Evolutionary conservation across 2,113 vertebrate genomes (phyloP).

Genomic region (Dicerorhinus sumatrensis): DNA sequence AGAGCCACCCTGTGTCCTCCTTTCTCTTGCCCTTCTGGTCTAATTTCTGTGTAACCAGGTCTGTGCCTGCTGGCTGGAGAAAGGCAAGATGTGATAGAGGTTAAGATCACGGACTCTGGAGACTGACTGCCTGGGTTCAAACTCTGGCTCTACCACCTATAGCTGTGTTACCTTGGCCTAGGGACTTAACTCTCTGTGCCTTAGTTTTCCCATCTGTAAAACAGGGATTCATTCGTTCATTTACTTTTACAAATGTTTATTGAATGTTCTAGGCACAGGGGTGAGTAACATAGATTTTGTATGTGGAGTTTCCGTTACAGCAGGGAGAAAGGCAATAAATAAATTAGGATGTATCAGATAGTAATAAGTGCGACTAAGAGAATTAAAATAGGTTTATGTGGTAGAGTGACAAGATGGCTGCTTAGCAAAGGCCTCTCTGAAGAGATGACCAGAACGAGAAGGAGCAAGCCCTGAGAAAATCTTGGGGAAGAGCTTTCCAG

Average conservation of each 20-base stretch:
- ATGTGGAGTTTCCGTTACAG: neutral
- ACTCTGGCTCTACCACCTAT: neutral
- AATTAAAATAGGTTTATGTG: neutral
- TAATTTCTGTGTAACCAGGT: neutral
- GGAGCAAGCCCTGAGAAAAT: neutral
- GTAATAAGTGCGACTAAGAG: neutral
- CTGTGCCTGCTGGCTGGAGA: neutral
- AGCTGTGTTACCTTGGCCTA: neutral
- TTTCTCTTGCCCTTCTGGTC: neutral
- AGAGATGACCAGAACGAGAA: neutral
- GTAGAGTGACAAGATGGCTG: neutral
- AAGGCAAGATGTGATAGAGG: neutral
- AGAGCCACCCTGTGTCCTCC: neutral
- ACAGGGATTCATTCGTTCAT: neutral
- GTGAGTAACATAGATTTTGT: neutral
- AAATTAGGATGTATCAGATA: neutral
- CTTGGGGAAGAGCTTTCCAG: neutral
- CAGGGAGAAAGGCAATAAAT: neutral
- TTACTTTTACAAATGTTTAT: neutral
- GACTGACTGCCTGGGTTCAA: neutral
- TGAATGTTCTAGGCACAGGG: neutral
- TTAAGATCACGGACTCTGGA: neutral
- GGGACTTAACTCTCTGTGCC: neutral
- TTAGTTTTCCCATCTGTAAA: neutral
- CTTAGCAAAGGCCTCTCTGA: neutral